Conservation (phyloP, 1,140 invertebrate genomes). For the Muscidifurax raptorellus region DNA sequence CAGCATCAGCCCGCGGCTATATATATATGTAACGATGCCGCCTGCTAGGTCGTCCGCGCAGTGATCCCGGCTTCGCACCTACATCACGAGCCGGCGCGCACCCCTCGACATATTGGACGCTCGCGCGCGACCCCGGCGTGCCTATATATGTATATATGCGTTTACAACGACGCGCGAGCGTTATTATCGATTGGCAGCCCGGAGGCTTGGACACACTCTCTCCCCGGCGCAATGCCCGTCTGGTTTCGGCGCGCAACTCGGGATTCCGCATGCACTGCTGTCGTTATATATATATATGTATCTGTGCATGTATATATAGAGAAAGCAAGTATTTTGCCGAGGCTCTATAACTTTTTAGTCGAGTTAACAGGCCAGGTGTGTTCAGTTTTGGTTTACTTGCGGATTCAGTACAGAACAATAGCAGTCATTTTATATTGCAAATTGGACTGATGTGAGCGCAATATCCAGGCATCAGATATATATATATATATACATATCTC, state of each 20-base stretch:
- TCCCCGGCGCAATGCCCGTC: not conserved
- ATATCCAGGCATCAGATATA: too few species aligned
- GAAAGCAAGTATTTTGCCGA: too few species aligned
- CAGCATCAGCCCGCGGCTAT: not conserved
- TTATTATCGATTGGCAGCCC: conserved; percentile 39
- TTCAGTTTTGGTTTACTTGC: too few species aligned
- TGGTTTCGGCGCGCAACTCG: not conserved
- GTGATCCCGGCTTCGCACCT: not conserved
- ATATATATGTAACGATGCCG: not conserved
- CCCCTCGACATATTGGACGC: not conserved
- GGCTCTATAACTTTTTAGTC: too few species aligned
- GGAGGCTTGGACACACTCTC: not conserved
- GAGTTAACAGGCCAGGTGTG: too few species aligned
- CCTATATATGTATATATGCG: not conserved
- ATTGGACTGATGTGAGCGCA: too few species aligned
- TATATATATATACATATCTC: too few species aligned
- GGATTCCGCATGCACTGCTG: not conserved
- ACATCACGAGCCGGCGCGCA: conserved; percentile 24
- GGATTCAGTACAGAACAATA: too few species aligned
- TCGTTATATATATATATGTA: too few species aligned
- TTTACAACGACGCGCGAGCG: not conserved
- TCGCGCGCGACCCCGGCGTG: not conserved
- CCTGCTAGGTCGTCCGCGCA: not conserved
- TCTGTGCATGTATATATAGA: too few species aligned
- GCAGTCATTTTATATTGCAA: too few species aligned